phyloP scores from a whole-genome alignment of 2,888 invertebrate species.

The Darwinula stevensoni region DNA sequence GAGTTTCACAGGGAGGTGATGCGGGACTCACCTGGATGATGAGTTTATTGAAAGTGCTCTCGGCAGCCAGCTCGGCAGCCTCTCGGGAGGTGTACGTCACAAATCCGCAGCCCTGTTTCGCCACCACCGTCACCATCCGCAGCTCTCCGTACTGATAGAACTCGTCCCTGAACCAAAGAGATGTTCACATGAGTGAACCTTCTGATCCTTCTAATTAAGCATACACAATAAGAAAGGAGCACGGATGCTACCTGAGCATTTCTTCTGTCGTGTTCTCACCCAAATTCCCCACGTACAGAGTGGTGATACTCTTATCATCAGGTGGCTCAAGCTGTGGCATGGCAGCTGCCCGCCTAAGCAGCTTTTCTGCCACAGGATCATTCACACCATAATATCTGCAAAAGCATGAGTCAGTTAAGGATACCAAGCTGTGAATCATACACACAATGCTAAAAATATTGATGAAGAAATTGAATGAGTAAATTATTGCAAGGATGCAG shows the following conservation, averaged over 20 bases:
- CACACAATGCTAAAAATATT: too few relatives aligned
- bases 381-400: constrained; percentile 64
- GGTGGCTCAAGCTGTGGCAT: constrained; percentile 86
- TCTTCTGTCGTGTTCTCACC: constrained; percentile 64
- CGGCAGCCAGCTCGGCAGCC: constrained; percentile 77
- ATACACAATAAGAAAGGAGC: not conserved
- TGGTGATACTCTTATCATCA: constrained; percentile 83
- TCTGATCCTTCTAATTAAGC: too few relatives aligned
- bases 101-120: constrained; percentile 83
- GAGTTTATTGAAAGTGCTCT: constrained; percentile 80
- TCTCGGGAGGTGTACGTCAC: constrained; percentile 73
- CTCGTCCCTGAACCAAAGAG: constrained; percentile 53
- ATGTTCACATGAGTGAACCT: too few relatives aligned
- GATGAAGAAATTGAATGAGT: too few relatives aligned
- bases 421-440: too few relatives aligned
- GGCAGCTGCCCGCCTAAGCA: constrained; percentile 60
- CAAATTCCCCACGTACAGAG: constrained; percentile 84
- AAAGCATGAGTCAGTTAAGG: constrained; percentile 1
- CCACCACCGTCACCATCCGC: constrained; percentile 63
- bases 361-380: constrained; percentile 82
- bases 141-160: constrained; percentile 99
- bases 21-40: too few relatives aligned
- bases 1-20: constrained; percentile 15
- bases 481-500: too few relatives aligned
- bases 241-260: constrained; percentile 34